Percentiles rank a stretch among this genome's conserved stretches.
These are phyloP conservation scores for Microplitis deprimator DNA, from an alignment of 2,888 invertebrate species.

Conservation along the genomic window DNA sequence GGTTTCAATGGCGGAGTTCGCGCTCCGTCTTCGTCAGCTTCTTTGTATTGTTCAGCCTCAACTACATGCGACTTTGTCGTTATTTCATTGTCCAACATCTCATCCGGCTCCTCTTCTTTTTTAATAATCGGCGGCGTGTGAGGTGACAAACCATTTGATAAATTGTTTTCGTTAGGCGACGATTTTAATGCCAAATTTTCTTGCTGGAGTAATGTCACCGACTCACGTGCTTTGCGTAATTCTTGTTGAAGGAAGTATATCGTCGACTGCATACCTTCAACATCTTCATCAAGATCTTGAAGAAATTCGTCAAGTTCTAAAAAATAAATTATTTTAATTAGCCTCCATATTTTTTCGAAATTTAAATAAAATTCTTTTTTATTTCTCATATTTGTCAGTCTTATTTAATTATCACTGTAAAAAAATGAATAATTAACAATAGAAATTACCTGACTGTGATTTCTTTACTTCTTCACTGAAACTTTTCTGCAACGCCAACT, in stretches of 20 bases:
- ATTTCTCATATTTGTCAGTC: no score
- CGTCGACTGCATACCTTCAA: constrained; percentile 98
- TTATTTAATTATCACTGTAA: constrained; percentile 7
- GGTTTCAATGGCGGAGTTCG: constrained; percentile 63
- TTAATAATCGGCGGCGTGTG: constrained; percentile 66
- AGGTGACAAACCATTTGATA: constrained; percentile 66
- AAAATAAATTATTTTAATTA: constrained; percentile 46
- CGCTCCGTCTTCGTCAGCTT: constrained; percentile 62
- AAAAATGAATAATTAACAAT: constrained; percentile 8
- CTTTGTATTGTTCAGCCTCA: constrained; percentile 64
- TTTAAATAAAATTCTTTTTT: no score
- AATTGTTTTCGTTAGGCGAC: constrained; percentile 57
- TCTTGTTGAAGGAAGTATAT: constrained; percentile 95
- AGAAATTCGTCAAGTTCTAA: constrained; percentile 95
- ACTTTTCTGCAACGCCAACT: constrained; percentile 94
- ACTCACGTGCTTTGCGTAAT: constrained; percentile 86
- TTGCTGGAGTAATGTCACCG: constrained; percentile 77
- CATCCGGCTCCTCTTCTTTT: constrained; percentile 55
- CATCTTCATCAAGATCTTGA: constrained; percentile 96
- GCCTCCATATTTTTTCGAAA: no score
- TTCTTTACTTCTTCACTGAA: constrained; percentile 97
- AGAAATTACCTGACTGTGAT: constrained; percentile 86
- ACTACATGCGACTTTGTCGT: constrained; percentile 46
- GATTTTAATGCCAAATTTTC: constrained; percentile 71
- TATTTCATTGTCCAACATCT: constrained; percentile 45